These are phyloP conservation scores for Apteryx owenii DNA, from an alignment of 2,113 vertebrate species.

Conservation along the genomic window DNA sequence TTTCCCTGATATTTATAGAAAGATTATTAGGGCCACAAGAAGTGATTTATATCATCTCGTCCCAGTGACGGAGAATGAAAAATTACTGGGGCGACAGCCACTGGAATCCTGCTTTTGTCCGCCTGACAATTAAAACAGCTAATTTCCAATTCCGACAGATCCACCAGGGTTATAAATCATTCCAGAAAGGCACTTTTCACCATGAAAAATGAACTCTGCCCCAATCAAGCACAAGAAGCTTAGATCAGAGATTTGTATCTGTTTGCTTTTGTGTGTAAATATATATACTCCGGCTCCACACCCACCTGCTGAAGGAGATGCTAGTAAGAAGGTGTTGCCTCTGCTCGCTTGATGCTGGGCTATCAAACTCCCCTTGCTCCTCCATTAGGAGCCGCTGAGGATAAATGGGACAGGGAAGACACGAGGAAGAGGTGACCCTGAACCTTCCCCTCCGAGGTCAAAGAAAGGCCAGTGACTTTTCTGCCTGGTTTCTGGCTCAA, in stretches of 20 bases:
- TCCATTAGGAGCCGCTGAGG: not conserved
- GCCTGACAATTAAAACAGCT: slow-evolving; percentile 72
- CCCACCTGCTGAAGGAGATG: not conserved
- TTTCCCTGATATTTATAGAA: slow-evolving; percentile 81
- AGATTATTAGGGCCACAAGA: slow-evolving; percentile 76
- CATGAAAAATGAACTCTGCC: slow-evolving; percentile 52
- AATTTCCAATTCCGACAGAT: slow-evolving; percentile 56
- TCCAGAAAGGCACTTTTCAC: slow-evolving; percentile 14
- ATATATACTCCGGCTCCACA: not conserved
- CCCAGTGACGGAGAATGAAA: slow-evolving; percentile 67
- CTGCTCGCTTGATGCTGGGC: accelerated
- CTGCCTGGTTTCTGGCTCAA: not conserved
- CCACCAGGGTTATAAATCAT: slow-evolving; percentile 50
- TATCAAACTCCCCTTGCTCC: too few species aligned
- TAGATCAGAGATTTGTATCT: slow-evolving; percentile 15
- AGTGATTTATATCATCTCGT: slow-evolving; percentile 77
- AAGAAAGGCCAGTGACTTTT: not conserved
- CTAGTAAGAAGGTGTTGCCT: not conserved
- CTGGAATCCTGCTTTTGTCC: slow-evolving; percentile 36
- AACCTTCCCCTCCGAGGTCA: not conserved
- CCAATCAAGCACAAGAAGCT: not conserved
- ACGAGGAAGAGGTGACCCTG: accelerated
- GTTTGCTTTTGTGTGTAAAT: not conserved
- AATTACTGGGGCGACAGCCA: slow-evolving; percentile 18
- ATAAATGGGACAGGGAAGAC: not conserved